Conservation (phyloP, 2,888 invertebrate genomes). For the Agrochola macilenta region DNA sequence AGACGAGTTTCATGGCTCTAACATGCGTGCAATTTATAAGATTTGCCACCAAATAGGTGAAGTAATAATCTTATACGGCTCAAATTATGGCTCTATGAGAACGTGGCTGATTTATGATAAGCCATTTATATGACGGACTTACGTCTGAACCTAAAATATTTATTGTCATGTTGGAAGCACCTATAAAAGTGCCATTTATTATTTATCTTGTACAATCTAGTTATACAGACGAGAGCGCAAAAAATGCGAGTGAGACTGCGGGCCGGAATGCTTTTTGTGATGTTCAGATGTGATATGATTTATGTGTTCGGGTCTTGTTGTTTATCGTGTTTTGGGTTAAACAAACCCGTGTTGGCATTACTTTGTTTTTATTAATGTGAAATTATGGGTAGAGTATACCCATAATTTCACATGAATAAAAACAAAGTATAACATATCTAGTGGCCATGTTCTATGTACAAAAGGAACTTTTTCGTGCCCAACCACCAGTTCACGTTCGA, state of each 20-base stretch:
- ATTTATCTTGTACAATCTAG: constrained; percentile 59
- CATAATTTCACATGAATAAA: no score
- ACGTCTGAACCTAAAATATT: constrained; percentile 62
- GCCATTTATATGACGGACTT: constrained; percentile 46
- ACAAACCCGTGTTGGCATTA: constrained; percentile 16
- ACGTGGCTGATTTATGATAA: constrained; percentile 54
- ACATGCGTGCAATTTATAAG: constrained; percentile 55
- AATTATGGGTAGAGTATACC: constrained; percentile 14
- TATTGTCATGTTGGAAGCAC: constrained; percentile 59
- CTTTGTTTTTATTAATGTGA: constrained; percentile 35
- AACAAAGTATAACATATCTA: background rate
- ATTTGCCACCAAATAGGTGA: constrained; percentile 51
- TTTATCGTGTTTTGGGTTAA: constrained; percentile 47
- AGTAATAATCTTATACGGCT: constrained; percentile 48
- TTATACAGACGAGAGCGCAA: constrained; percentile 48
- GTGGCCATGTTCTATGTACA: constrained; percentile 2
- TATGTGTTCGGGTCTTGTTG: constrained; percentile 49
- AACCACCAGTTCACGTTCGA: background rate
- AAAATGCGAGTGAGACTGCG: constrained; percentile 52
- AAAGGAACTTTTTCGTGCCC: background rate
- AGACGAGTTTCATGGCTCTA: constrained; percentile 53
- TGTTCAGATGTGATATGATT: constrained; percentile 56
- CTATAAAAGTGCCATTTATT: constrained; percentile 64
- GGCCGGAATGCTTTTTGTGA: constrained; percentile 56
- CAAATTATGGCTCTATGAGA: constrained; percentile 39